Percentiles rank a stretch among this genome's conserved stretches.
Evolutionary conservation across 2,113 vertebrate species (phyloP).

Genomic region (Brienomyrus longianalis): DNA sequence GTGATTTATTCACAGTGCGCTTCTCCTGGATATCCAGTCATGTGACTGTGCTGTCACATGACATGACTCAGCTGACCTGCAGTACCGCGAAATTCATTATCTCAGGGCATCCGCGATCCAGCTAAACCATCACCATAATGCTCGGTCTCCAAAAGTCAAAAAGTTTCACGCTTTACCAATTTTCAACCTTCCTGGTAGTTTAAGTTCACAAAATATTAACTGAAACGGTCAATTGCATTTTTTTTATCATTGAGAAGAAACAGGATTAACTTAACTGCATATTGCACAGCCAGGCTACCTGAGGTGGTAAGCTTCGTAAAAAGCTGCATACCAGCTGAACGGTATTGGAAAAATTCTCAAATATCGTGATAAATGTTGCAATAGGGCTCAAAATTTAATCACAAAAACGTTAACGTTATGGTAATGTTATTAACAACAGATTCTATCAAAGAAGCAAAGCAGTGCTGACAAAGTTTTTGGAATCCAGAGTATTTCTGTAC

Average conservation of each 20-base stretch:
- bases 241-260: background rate
- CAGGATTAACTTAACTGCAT: background rate
- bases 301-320: background rate
- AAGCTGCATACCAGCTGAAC: background rate
- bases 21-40: background rate
- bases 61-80: background rate
- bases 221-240: background rate
- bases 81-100: background rate
- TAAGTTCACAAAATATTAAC: background rate
- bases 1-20: background rate
- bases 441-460: too few relatives aligned
- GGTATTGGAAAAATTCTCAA: background rate
- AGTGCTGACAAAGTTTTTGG: background rate
- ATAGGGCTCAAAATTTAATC: background rate
- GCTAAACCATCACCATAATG: background rate
- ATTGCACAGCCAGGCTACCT: background rate
- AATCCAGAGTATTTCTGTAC: background rate
- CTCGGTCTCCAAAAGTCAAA: background rate
- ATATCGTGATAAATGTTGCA: background rate
- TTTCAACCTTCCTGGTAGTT: background rate
- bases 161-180: background rate
- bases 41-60: background rate
- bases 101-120: background rate
- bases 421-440: background rate
- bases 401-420: background rate